Base-by-base conservation (phyloP, 2,888 invertebrate species). In the Papilio protenor region DNA sequence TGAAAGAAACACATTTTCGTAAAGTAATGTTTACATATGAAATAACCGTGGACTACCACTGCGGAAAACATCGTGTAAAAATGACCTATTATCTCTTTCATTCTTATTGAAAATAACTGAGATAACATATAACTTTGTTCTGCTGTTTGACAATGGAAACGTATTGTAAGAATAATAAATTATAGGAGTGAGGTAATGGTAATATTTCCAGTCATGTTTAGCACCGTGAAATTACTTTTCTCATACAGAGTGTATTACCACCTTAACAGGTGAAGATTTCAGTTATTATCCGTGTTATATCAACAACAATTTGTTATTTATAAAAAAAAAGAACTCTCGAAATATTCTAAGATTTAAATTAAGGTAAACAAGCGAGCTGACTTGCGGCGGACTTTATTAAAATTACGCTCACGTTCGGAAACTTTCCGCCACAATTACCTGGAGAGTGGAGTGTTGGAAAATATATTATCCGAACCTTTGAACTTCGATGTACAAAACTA, bases 401-500 rank as follows among this genome's bases (percentile, higher is more conserved):
- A 91, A 94, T 93, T 91, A 88, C 88, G 89, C 83, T 85, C 93
- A 92, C 94, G 94, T 91, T 88, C 88, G 86, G 87, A 93, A 95
- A 94, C 92, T 94, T 94, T 94, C 92, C 92, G 90, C 94, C 94
- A 93, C 94, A 94, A 94, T 94, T 94, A 94, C 94, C 94, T 94
- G 94, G 89, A 91, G 94, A 93, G 92, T 93, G 91, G 93, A 94
- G 94, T 94, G 94, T 93, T 91, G 93, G 93, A 91, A 93, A 93
- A 93, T 94, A 93, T 94, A 94, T 94, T 92, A 75, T 69, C 75
- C 40, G 69, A 79, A 77, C 77, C 74, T 77, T 79, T 79, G 73
- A 78, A 75, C 66, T 78, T 75, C 75, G 57, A 66, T 75, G 52
- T 33, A 75, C 70, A 75, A 61, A 78, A 75, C 70, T 78, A 75